Percentiles rank a stretch among this genome's conserved stretches.
Evolutionary conservation across 2,113 vertebrate genomes (phyloP).

Genomic region (Heliornis fulica): DNA sequence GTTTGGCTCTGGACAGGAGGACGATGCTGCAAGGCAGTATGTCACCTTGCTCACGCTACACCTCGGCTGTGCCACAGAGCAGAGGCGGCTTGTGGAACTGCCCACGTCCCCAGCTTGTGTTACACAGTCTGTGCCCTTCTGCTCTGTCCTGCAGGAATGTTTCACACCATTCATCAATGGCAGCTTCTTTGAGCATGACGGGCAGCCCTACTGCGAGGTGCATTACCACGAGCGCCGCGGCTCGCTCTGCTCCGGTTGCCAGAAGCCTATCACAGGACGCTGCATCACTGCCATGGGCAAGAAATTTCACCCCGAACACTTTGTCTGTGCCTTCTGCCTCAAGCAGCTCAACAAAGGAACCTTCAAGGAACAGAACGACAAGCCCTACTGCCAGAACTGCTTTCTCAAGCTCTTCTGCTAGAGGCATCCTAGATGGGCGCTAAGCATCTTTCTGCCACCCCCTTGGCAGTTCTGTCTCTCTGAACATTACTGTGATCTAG

Average conservation of each 20-base stretch:
- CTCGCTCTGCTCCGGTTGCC: constrained; percentile 95
- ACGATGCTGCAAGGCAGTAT: neutral
- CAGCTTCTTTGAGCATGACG: constrained; percentile 97
- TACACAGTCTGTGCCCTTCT: neutral
- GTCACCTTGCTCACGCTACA: neutral
- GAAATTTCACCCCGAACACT: constrained; percentile 99
- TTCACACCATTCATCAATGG: constrained; percentile 96
- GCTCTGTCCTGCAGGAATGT: constrained; percentile 82
- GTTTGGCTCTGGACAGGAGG: neutral
- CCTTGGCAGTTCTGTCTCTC: constrained; percentile 46
- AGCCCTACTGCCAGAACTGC: constrained; percentile 98
- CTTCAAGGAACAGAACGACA: constrained; percentile 99
- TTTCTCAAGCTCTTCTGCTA: constrained; percentile 99
- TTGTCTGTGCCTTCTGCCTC: constrained; percentile 98
- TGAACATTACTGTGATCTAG: constrained; percentile 59
- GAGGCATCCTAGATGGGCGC: constrained; percentile 5
- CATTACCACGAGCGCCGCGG: constrained; percentile 95
- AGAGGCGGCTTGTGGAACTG: neutral
- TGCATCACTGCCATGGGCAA: constrained; percentile 98
- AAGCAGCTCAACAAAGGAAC: constrained; percentile 99
- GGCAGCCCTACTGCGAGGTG: constrained; percentile 98
- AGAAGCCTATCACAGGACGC: constrained; percentile 98
- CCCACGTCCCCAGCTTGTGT: neutral
- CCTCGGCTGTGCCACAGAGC: neutral
- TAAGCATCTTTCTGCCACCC: constrained; percentile 43